Evolutionary conservation across 2,113 vertebrate genomes (phyloP).

Genomic region (Heterotilapia buettikoferi): DNA sequence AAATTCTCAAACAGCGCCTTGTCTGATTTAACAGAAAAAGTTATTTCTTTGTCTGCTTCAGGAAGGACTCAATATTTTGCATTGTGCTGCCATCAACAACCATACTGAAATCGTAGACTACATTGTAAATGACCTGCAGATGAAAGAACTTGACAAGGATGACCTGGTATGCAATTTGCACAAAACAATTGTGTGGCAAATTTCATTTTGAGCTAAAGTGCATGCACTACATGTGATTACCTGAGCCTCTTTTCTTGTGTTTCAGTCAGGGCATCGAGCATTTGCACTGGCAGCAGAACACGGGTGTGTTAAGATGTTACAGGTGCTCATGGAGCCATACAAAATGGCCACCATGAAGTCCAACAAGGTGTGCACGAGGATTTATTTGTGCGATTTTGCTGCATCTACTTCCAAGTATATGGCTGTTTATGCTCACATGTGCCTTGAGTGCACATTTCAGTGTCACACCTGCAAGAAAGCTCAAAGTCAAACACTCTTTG

Average conservation of each 20-base stretch:
- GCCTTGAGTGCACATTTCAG: neutral
- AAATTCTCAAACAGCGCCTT: neutral
- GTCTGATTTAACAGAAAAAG: neutral
- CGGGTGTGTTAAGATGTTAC: slow-evolving; percentile 78
- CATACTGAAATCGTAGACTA: slow-evolving; percentile 78
- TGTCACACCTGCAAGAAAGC: slow-evolving; percentile 12
- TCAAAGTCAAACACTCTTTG: slow-evolving; percentile 53
- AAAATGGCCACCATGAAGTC: slow-evolving; percentile 79
- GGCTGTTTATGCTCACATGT: neutral
- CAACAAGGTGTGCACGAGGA: slow-evolving; percentile 65
- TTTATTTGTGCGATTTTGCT: neutral
- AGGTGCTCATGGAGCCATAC: slow-evolving; percentile 71
- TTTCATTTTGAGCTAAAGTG: neutral
- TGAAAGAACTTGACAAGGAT: slow-evolving; percentile 80
- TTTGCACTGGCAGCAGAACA: slow-evolving; percentile 82
- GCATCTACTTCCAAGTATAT: neutral
- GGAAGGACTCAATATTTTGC: slow-evolving; percentile 84
- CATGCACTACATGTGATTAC: neutral
- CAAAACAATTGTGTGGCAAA: neutral
- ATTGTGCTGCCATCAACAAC: slow-evolving; percentile 87
- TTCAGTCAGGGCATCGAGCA: slow-evolving; percentile 77
- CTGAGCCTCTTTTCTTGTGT: neutral
- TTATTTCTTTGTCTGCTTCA: slow-evolving; percentile 38
- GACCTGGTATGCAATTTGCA: slow-evolving; percentile 65
- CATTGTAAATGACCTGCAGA: slow-evolving; percentile 83